Conservation (phyloP, 2,888 invertebrate species). For the Patella caerulea region DNA sequence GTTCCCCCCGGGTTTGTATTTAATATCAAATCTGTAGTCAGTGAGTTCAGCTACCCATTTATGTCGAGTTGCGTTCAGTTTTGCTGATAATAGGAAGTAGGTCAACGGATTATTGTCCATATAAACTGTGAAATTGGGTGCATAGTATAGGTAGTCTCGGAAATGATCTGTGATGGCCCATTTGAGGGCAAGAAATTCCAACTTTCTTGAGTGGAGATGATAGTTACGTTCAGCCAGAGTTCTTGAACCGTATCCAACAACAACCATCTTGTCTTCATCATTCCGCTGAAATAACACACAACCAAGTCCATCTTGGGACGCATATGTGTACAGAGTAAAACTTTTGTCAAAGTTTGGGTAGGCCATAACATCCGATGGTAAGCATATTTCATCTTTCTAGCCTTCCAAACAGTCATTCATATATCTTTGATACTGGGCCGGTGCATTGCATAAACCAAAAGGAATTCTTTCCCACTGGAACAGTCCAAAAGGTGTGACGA, state of each 20-base stretch:
- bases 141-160: constrained; percentile 24
- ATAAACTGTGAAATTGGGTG: constrained; percentile 14
- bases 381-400: neutral
- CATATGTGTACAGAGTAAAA: constrained; percentile 26
- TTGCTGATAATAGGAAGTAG: constrained; percentile 15
- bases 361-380: constrained; percentile 14
- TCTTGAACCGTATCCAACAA: constrained; percentile 28
- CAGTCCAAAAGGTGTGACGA: constrained; percentile 2
- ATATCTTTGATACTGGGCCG: neutral
- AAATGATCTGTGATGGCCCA: constrained; percentile 27
- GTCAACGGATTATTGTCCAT: constrained; percentile 27
- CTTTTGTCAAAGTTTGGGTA: constrained; percentile 15
- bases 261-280: constrained; percentile 16
- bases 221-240: constrained; percentile 22
- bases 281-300: constrained; percentile 13
- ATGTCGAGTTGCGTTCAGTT: constrained; percentile 32
- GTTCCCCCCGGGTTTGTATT: constrained; percentile 28
- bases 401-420: constrained; percentile 6
- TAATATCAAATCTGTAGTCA: constrained; percentile 29
- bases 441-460: constrained; percentile 6
- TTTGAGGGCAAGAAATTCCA: constrained; percentile 29
- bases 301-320: constrained; percentile 9
- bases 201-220: constrained; percentile 23
- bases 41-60: constrained; percentile 28
- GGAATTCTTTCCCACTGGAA: constrained; percentile 9